phyloP scores from a whole-genome alignment of 2,888 invertebrate genomes.

The Globia sparganii region DNA sequence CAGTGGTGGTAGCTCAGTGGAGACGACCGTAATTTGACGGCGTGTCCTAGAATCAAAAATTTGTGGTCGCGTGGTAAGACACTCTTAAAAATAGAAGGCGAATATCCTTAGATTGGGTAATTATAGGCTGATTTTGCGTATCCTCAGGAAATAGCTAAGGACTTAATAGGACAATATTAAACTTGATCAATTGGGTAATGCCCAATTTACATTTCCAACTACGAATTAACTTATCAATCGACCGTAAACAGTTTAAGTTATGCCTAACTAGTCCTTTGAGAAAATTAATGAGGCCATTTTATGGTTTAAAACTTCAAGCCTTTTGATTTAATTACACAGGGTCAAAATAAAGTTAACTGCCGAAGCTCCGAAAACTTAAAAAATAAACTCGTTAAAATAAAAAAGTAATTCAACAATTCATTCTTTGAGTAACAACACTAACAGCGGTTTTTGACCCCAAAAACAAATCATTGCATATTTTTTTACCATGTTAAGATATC shows the following conservation, averaged over 20 bases:
- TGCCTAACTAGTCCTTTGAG: neutral
- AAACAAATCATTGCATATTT: too few species aligned
- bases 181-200: neutral
- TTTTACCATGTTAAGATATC: neutral
- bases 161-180: neutral
- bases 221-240: neutral
- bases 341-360: too few species aligned
- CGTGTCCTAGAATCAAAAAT: too few species aligned
- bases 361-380: too few species aligned
- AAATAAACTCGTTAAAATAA: too few species aligned
- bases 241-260: neutral
- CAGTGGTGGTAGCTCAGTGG: too few species aligned
- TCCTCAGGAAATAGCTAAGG: neutral
- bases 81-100: neutral
- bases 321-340: too few species aligned
- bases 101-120: neutral
- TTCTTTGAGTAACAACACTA: too few species aligned
- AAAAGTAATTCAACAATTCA: too few species aligned
- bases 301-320: neutral
- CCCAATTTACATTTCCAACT: neutral
- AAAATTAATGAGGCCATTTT: neutral
- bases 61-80: too few species aligned
- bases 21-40: too few species aligned
- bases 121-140: neutral
- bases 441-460: too few species aligned